phyloP scores from a whole-genome alignment of 2,113 vertebrate genomes.

The Holacanthus passer region DNA sequence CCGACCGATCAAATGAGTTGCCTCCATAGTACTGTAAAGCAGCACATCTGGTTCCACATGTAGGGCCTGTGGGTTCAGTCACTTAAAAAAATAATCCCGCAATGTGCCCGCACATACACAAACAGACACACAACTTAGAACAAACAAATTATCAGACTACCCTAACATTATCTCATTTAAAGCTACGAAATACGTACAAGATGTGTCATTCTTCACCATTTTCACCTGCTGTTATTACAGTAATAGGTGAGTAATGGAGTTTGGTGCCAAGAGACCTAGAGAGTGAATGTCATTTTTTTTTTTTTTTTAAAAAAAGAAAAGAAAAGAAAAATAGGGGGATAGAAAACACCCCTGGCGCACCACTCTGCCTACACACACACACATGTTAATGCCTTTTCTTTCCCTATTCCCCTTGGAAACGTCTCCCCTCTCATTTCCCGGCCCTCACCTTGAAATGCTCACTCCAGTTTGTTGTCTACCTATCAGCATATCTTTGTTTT shows the following conservation, averaged over 20 bases:
- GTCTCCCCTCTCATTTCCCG: conserved; percentile 9
- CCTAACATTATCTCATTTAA: not conserved
- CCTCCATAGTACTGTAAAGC: not conserved
- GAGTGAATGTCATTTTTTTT: not conserved
- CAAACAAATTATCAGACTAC: not conserved
- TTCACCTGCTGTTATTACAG: conserved; percentile 31
- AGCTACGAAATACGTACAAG: too few relatives aligned
- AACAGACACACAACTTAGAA: not conserved
- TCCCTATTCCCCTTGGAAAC: not conserved
- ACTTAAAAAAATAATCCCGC: conserved; percentile 5
- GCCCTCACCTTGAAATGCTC: not conserved
- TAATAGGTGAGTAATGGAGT: conserved; percentile 45
- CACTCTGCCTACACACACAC: not conserved
- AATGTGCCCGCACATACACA: not conserved
- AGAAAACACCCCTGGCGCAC: not conserved
- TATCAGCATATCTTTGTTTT: not conserved
- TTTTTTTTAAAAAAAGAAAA: too few relatives aligned
- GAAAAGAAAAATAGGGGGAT: not conserved
- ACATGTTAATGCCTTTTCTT: not conserved
- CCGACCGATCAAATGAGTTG: conserved; percentile 23
- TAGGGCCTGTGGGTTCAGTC: not conserved
- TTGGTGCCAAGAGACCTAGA: conserved; percentile 5
- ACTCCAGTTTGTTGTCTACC: not conserved
- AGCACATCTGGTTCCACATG: conserved; percentile 42
- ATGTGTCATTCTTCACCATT: conserved; percentile 19